phyloP scores from a whole-genome alignment of 2,888 invertebrate species.

The Nowickia ferox region DNA sequence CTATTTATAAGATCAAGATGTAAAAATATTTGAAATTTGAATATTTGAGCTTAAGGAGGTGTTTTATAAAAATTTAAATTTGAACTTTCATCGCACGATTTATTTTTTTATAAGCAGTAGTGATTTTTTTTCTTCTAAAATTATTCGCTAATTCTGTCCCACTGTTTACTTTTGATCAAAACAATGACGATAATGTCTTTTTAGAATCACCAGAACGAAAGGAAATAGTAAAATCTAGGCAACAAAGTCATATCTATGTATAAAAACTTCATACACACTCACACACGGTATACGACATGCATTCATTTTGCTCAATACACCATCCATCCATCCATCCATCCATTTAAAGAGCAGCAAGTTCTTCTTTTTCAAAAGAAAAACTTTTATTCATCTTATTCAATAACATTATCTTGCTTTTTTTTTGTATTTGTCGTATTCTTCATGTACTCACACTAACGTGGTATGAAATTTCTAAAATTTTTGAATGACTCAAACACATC shows the following conservation, averaged over 20 bases:
- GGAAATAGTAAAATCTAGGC: not conserved
- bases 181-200: constrained; percentile 40
- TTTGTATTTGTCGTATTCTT: not conserved
- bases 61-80: no score
- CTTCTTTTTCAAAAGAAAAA: not conserved
- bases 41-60: no score
- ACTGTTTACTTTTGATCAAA: constrained; percentile 18
- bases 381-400: not conserved
- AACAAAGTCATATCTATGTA: not conserved
- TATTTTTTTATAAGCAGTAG: no score
- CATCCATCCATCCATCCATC: not conserved
- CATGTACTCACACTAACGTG: no score
- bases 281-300: not conserved
- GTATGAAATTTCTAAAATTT: not conserved
- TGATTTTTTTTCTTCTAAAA: not conserved
- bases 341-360: not conserved
- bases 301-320: not conserved
- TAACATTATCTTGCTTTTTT: not conserved
- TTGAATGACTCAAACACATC: constrained; percentile 24
- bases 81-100: no score
- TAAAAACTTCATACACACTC: not conserved
- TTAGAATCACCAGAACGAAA: constrained; percentile 46
- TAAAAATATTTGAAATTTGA: no score
- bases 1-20: no score
- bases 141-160: not conserved